A percentile compares a stretch with the other conserved stretches of the same genome.
phyloP scores from a whole-genome alignment of 1,140 invertebrate species.

The Philopotamus ludificatus region DNA sequence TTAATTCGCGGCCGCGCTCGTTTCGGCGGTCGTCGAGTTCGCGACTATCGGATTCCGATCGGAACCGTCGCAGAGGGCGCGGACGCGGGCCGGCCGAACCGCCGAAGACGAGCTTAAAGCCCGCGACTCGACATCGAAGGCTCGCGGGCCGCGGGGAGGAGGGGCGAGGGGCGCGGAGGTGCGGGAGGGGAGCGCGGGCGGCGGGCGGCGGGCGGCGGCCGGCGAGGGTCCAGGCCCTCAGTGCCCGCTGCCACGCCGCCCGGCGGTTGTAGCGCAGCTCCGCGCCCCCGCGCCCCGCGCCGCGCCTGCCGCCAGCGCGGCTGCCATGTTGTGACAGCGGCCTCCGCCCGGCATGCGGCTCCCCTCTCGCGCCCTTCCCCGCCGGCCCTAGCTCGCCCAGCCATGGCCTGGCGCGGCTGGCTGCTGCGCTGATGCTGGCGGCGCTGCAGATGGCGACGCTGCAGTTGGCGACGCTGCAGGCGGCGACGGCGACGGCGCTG shows the following conservation, averaged over 20 bases:
- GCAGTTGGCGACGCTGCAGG: slow-evolving; percentile 35
- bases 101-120: slow-evolving; percentile 44
- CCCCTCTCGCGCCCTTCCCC: not conserved
- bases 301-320: slow-evolving; percentile 1
- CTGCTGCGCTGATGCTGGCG: slow-evolving; percentile 49
- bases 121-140: too few relatives aligned
- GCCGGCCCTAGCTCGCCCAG: slow-evolving; percentile 45
- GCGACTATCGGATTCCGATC: too few relatives aligned
- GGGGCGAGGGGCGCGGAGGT: slow-evolving; percentile 49
- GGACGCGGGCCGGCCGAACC: too few relatives aligned
- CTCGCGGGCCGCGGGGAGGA: slow-evolving; percentile 42
- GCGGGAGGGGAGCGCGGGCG: slow-evolving; percentile 44
- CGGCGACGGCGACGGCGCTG: slow-evolving; percentile 43
- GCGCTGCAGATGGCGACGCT: slow-evolving; percentile 47
- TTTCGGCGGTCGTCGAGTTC: too few relatives aligned
- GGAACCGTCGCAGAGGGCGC: too few relatives aligned
- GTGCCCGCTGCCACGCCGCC: slow-evolving; percentile 50
- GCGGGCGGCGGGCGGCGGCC: slow-evolving; percentile 44
- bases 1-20: too few relatives aligned
- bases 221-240: slow-evolving; percentile 51
- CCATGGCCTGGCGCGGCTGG: slow-evolving; percentile 51
- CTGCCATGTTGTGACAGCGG: slow-evolving; percentile 41
- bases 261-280: slow-evolving; percentile 43
- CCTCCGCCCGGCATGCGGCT: slow-evolving; percentile 19
- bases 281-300: slow-evolving; percentile 27